Base-by-base conservation (phyloP, 2,113 vertebrate species). In the Mus spicilegus region DNA sequence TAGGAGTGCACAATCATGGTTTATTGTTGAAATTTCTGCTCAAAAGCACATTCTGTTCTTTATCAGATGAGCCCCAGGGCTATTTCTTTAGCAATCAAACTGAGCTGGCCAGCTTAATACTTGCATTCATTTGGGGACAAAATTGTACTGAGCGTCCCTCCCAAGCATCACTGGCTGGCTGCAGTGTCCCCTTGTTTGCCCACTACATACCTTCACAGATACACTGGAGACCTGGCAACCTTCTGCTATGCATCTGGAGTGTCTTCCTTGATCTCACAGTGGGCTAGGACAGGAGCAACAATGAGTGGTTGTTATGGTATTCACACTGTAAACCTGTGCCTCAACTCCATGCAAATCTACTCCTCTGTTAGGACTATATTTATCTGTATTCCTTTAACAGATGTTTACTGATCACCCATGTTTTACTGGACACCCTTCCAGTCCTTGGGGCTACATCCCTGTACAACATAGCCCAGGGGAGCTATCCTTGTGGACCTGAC, bases 31-130 rank as follows among this genome's bases (percentile, higher is more conserved):
- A 86, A 58, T 94, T 42, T 11, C 67, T 58, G 16, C 16, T 22
- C 81, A n/a, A 84, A 96, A 90, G 7, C 22, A 54, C 51, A 6
- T n/a, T 93, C 69, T 72, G n/a, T 42, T 84, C 75, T 87, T 91
- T 73, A 95, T 81, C 72, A 87, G 93, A 56, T 84, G 73, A 86
- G 61, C 56, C 20, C 39, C 7, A 19, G 76, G 76, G 58, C 9
- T 67, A 26, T 86, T 88, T 88, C 54, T 76, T 93, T 90, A 89
- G 76, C 46, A 63, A 58, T 72, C 42, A 46, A 6, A 61, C 22
- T 30, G 65, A 87, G 11, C 65, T 46, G 51, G 51, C 91, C 78
- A 65, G 54, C 87, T 93, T 75, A 58, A 84, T 61, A 4, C 88
- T 94, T 84, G 70, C 36, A 78, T 94, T 91, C 73, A 69, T n/a